These are phyloP conservation scores for Aphidius ervi DNA, from an alignment of 1,140 invertebrate genomes.

Conservation along the genomic window DNA sequence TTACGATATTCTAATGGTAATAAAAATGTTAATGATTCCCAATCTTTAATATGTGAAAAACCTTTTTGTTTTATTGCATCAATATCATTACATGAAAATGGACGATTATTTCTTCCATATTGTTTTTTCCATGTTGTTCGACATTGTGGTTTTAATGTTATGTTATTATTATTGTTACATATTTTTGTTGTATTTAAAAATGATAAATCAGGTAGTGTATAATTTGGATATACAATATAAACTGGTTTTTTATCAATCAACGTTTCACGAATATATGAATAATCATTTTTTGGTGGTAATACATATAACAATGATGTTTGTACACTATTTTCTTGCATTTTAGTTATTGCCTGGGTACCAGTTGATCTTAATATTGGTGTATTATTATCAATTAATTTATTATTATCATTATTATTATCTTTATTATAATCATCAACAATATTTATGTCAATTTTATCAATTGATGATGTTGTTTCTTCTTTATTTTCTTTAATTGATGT, in stretches of 20 bases:
- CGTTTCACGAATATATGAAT: conserved; percentile 34
- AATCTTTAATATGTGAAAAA: conserved; percentile 80
- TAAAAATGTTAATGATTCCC: conserved; percentile 85
- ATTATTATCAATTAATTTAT: conserved; percentile 25
- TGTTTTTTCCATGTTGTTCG: conserved; percentile 34
- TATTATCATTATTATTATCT: conserved; percentile 25
- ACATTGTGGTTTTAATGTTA: conserved; percentile 54
- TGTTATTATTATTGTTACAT: conserved; percentile 52
- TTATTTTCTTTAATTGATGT: conserved; percentile 47
- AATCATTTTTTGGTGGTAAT: conserved; percentile 26
- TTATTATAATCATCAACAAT: conserved; percentile 40
- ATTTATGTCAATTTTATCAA: conserved; percentile 53
- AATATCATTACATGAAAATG: conserved; percentile 80
- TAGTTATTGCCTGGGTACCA: conserved; percentile 40
- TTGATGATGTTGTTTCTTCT: conserved; percentile 42
- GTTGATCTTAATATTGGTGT: conserved; percentile 33
- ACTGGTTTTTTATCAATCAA: conserved; percentile 64
- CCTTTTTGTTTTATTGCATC: conserved; percentile 75
- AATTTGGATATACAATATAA: conserved; percentile 88
- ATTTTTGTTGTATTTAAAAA: conserved; percentile 67
- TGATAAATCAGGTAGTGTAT: conserved; percentile 81
- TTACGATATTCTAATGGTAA: conserved; percentile 75
- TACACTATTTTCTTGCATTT: conserved; percentile 46
- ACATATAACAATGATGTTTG: conserved; percentile 47
- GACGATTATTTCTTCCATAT: conserved; percentile 55